Conservation (phyloP, 2,888 invertebrate genomes). For the Troides aeacus region DNA sequence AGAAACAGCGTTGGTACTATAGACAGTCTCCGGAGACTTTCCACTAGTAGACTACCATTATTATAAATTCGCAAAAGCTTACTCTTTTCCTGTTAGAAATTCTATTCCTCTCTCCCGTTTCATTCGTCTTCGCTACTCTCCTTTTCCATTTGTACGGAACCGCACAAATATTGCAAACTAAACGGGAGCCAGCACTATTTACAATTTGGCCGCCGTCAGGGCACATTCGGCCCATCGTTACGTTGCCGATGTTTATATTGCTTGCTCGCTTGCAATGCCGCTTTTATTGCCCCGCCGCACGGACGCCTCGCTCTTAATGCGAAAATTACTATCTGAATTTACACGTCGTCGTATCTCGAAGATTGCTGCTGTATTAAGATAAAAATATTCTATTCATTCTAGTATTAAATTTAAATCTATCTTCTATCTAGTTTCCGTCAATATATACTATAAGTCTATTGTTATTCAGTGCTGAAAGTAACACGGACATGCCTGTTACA, state of each 20-base stretch:
- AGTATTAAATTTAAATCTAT: too few relatives aligned
- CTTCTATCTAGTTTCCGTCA: too few relatives aligned
- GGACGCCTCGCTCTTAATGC: slow-evolving; percentile 32
- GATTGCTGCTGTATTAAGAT: slow-evolving; percentile 2
- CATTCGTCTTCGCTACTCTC: slow-evolving; percentile 45
- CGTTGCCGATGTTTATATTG: slow-evolving; percentile 69
- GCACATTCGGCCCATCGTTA: slow-evolving; percentile 65
- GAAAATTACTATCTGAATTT: slow-evolving; percentile 24
- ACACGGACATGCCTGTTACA: too few relatives aligned
- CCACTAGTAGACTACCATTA: not conserved
- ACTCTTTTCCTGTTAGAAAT: too few relatives aligned
- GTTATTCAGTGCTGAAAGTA: too few relatives aligned
- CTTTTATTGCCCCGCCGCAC: slow-evolving; percentile 50
- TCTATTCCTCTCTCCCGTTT: slow-evolving; percentile 32
- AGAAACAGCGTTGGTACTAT: too few relatives aligned
- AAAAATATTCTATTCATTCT: not conserved
- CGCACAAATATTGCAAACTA: slow-evolving; percentile 78
- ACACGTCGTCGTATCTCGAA: not conserved
- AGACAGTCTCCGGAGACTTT: not conserved
- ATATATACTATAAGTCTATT: too few relatives aligned
- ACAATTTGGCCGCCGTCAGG: slow-evolving; percentile 72
- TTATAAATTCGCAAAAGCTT: not conserved
- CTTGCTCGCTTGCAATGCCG: slow-evolving; percentile 42
- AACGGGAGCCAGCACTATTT: slow-evolving; percentile 74
- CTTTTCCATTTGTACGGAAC: slow-evolving; percentile 76